These are phyloP conservation scores for Apodemia hepburni DNA, from an alignment of 2,888 invertebrate species.

Conservation along the genomic window DNA sequence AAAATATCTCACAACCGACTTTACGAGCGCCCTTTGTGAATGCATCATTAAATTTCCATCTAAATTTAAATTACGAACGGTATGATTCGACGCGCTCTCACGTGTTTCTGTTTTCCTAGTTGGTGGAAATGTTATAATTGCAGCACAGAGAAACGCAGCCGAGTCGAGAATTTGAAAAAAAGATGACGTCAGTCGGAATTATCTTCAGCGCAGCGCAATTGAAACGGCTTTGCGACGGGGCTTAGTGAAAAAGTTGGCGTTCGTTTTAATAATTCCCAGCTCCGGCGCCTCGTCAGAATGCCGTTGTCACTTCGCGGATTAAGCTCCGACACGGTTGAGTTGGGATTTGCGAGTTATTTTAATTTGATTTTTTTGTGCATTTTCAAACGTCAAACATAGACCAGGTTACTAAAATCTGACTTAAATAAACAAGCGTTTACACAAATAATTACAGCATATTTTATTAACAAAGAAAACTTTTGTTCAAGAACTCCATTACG, in stretches of 20 bases:
- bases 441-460: too few species aligned
- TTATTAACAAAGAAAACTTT: too few species aligned
- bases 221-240: constrained; percentile 79
- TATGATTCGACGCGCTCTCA: constrained; percentile 71
- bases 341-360: constrained; percentile 78
- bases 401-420: neutral
- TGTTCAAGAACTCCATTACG: too few species aligned
- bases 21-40: constrained; percentile 79
- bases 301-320: constrained; percentile 80
- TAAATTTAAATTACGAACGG: constrained; percentile 79
- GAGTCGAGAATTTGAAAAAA: constrained; percentile 76
- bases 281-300: constrained; percentile 80
- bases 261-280: constrained; percentile 80
- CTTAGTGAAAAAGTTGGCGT: constrained; percentile 80
- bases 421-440: neutral
- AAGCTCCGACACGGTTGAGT: constrained; percentile 78
- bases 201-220: constrained; percentile 80
- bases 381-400: constrained; percentile 32
- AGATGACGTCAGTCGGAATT: constrained; percentile 80
- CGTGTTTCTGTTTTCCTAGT: constrained; percentile 79
- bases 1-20: constrained; percentile 79
- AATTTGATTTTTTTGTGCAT: constrained; percentile 73
- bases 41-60: constrained; percentile 81
- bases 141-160: constrained; percentile 73
- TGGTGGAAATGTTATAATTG: constrained; percentile 79